Conservation (phyloP, 2,797 vertebrate species). For the Poecilia wingei region DNA sequence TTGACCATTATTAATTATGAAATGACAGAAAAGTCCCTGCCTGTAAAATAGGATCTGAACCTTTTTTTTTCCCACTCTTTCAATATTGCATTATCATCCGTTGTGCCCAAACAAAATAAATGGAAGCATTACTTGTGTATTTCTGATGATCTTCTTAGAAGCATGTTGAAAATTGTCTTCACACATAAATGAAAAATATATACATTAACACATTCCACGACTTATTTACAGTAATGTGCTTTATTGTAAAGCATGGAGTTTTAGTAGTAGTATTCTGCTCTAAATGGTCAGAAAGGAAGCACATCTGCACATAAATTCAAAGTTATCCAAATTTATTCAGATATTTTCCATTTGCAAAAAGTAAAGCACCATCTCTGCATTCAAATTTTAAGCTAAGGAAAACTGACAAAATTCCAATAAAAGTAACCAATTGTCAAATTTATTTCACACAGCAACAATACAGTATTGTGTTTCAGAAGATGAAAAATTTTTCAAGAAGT, state of each 20-base stretch:
- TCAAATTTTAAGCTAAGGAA: constrained; percentile 24
- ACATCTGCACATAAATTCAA: not conserved
- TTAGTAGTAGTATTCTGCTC: not conserved
- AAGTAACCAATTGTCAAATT: constrained; percentile 36
- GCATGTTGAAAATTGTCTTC: not conserved
- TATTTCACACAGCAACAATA: constrained; percentile 44
- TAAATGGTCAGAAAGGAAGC: not conserved
- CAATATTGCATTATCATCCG: too few relatives aligned
- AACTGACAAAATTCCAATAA: not conserved
- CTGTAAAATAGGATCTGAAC: too few relatives aligned
- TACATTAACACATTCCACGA: not conserved
- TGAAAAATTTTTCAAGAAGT: constrained; percentile 56
- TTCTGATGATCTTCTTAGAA: not conserved
- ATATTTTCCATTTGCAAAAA: not conserved
- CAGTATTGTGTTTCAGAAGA: constrained; percentile 44
- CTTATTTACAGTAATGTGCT: not conserved
- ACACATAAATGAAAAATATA: not conserved
- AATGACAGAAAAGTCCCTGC: not conserved
- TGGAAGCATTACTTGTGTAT: not conserved
- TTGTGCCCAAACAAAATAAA: not conserved
- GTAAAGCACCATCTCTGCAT: not conserved
- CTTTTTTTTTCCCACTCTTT: too few relatives aligned
- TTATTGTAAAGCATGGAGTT: not conserved
- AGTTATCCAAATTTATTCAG: not conserved
- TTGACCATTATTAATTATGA: not conserved